A percentile compares a stretch with the other conserved stretches of the same genome.
phyloP scores from a whole-genome alignment of 1,140 invertebrate genomes.

The Aphaenogaster rudis region DNA sequence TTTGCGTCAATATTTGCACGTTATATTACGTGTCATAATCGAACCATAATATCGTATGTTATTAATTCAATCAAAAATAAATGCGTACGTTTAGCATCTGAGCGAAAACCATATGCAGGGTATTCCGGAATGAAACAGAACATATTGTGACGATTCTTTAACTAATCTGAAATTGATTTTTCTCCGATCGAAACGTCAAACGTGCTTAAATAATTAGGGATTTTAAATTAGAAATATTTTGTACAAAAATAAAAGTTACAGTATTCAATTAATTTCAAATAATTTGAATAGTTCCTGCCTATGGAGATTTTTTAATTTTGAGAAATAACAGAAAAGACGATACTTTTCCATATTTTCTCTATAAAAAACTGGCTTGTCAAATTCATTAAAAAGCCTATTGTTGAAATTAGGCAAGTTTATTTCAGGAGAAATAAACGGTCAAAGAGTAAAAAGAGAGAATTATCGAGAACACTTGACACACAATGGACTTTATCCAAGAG shows the following conservation, averaged over 20 bases:
- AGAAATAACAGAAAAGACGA: background rate
- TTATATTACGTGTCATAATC: background rate
- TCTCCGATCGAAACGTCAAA: background rate
- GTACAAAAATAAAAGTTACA: background rate
- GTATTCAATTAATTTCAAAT: background rate
- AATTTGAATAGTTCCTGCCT: background rate
- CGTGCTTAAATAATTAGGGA: background rate
- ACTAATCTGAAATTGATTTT: background rate
- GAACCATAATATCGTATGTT: conserved; percentile 15
- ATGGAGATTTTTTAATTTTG: background rate
- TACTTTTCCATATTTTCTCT: background rate
- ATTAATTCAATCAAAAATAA: conserved; percentile 24
- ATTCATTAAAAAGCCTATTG: background rate
- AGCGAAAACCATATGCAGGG: background rate
- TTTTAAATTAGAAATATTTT: background rate
- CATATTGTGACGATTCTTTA: background rate
- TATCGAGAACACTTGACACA: conserved; percentile 13
- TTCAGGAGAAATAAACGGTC: background rate
- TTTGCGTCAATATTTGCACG: background rate
- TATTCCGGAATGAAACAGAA: background rate
- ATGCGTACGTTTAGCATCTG: background rate
- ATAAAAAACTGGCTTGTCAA: background rate
- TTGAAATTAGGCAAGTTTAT: conserved; percentile 20
- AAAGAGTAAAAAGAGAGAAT: background rate
- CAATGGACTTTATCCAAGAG: conserved; percentile 15